phyloP scores from a whole-genome alignment of 2,888 invertebrate genomes.

The Campopleginae sp. region DNA sequence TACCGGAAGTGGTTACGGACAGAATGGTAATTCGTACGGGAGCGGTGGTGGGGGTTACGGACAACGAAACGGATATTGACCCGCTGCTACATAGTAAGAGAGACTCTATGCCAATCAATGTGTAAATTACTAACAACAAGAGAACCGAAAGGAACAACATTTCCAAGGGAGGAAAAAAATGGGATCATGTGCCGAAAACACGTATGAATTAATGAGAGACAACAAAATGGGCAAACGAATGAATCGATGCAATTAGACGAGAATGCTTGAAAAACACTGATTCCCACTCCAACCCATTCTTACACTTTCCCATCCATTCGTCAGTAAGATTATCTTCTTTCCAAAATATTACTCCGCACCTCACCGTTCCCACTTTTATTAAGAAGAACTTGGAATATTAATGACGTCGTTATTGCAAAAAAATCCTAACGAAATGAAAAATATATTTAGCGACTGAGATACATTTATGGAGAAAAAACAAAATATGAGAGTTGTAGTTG shows the following conservation, averaged over 20 bases:
- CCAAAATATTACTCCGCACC: slow-evolving; percentile 18
- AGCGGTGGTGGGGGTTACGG: slow-evolving; percentile 75
- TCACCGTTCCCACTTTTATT: slow-evolving; percentile 21
- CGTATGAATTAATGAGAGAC: slow-evolving; percentile 4
- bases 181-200: slow-evolving; percentile 41
- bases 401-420: slow-evolving; percentile 9
- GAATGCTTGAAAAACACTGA: slow-evolving; percentile 28
- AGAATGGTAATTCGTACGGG: slow-evolving; percentile 78
- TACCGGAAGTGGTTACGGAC: slow-evolving; percentile 73
- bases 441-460: slow-evolving; percentile 18
- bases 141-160: slow-evolving; percentile 2
- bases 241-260: slow-evolving; percentile 18
- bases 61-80: slow-evolving; percentile 81
- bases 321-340: slow-evolving; percentile 41
- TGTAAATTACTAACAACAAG: slow-evolving; percentile 52
- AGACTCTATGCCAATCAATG: slow-evolving; percentile 49
- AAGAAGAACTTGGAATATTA: background rate
- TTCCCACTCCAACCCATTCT: slow-evolving; percentile 29
- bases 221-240: background rate
- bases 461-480: background rate
- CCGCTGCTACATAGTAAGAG: slow-evolving; percentile 40
- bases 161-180: slow-evolving; percentile 5
- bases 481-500: slow-evolving; percentile 31
- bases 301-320: slow-evolving; percentile 31
- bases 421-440: background rate